Evolutionary conservation across 2,113 vertebrate species (phyloP).

Genomic region (Seriola dumerili): DNA sequence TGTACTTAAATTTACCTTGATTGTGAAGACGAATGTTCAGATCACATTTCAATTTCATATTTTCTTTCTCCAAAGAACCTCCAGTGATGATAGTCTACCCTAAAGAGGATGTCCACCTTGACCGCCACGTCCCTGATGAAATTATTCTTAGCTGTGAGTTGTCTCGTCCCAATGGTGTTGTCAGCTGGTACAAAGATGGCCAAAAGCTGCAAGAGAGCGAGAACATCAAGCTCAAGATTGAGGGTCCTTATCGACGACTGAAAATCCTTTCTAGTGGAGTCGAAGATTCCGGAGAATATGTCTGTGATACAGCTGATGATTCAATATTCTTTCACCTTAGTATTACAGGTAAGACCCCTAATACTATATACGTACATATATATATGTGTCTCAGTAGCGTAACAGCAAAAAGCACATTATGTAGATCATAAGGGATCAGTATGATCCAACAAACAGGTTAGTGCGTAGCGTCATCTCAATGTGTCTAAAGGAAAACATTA

Average conservation of each 20-base stretch:
- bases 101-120: constrained; percentile 87
- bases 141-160: constrained; percentile 93
- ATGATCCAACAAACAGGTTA: not conserved
- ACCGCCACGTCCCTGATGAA: constrained; percentile 86
- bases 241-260: constrained; percentile 86
- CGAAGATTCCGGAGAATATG: constrained; percentile 91
- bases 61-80: constrained; percentile 83
- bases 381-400: not conserved
- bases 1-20: not conserved
- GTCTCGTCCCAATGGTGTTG: constrained; percentile 81
- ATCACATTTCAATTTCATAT: not conserved
- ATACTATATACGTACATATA: not conserved
- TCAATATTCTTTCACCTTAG: constrained; percentile 91
- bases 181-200: constrained; percentile 92
- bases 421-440: not conserved
- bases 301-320: constrained; percentile 90
- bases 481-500: not conserved
- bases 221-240: constrained; percentile 85
- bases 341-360: constrained; percentile 88
- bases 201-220: constrained; percentile 87
- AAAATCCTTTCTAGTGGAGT: constrained; percentile 85
- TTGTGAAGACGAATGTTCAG: not conserved
- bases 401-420: not conserved
- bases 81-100: constrained; percentile 89
- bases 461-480: not conserved